Evolutionary conservation across 1,140 invertebrate species (phyloP).

Genomic region (Hypsibius dujardini): DNA sequence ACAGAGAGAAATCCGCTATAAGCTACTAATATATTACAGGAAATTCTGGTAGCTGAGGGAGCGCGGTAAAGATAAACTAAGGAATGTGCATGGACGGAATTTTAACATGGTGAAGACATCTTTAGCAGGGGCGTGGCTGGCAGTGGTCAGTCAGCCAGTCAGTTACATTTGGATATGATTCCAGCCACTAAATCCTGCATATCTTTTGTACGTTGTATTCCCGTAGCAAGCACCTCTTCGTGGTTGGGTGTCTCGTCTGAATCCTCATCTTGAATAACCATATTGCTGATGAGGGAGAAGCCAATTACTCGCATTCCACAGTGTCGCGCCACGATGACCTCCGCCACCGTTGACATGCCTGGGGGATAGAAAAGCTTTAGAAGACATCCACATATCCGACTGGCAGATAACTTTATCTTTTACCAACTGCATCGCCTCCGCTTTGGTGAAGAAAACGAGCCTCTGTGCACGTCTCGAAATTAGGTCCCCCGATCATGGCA

Average conservation of each 20-base stretch:
- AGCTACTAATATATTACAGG: too few species aligned
- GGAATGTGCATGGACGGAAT: too few species aligned
- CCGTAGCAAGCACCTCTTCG: constrained; percentile 32
- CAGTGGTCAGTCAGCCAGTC: too few species aligned
- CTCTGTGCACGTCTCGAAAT: constrained; percentile 39
- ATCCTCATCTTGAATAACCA: constrained; percentile 32
- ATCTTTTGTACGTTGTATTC: constrained; percentile 25
- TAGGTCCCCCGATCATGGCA: constrained; percentile 35
- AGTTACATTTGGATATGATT: neutral
- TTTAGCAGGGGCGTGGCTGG: too few species aligned
- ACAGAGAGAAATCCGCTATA: too few species aligned
- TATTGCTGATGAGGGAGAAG: constrained; percentile 23
- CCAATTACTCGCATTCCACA: constrained; percentile 31
- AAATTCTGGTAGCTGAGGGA: too few species aligned
- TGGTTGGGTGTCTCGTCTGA: constrained; percentile 28
- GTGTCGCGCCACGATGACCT: constrained; percentile 37
- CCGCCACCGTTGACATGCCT: constrained; percentile 39
- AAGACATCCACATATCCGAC: constrained; percentile 17
- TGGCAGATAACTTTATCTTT: constrained; percentile 18
- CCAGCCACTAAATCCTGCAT: constrained; percentile 18
- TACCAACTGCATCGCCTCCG: constrained; percentile 32
- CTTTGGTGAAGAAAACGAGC: constrained; percentile 29
- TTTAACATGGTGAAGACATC: too few species aligned
- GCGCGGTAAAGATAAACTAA: too few species aligned
- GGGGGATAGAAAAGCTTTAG: constrained; percentile 7